Evolutionary conservation across 2,113 vertebrate genomes (phyloP), one percentile per base, ranked within the genome.

Genomic region (Rhineura floridana): DNA sequence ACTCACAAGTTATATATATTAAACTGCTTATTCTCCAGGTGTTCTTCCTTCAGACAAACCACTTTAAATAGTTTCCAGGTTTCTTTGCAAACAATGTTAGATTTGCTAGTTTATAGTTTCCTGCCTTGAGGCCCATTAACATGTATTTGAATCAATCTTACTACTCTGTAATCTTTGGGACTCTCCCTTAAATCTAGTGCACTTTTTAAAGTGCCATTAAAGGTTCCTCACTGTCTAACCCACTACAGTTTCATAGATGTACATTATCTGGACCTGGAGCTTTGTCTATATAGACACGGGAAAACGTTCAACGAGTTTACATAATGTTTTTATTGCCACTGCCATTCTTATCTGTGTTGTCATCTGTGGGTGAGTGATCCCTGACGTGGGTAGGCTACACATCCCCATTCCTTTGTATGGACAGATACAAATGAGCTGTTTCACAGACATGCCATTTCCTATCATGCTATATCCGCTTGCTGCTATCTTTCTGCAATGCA

Each of bases 391-490:
- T 69, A 93, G 81, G 88, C 33, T 87, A 87, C 55, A 82, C 83
- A 85, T 89, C 89, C 90, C 88, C 80, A 88, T 87, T 93, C 72
- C 78, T 93, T 90, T 93, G 88, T 91, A 79, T 81, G 93, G 94
- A 91, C 72, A 91, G 84, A 81, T 90, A 92, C 87, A 95, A 95
- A 94, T 76, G 87, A 96, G 90, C 88, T 89, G 93, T 88, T 92
- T 89, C 91, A 87, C 86, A 87, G 91, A 90, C 78, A 63, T 80
- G 33, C 85, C 93, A 55, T 93, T 93, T 92, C 85, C 88, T 89
- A 93, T 91, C 85, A 83, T 89, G 79, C 83, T 87, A 7, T 83
- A 92, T 89, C 90, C 86, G 80, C 42, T 85, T n/a, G 67, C 90
- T 6, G 28, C 87, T 55, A 76, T 91, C 46, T 91, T 91, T 88